phyloP scores from a whole-genome alignment of 2,888 invertebrate species.

The Apotomis betuletana region DNA sequence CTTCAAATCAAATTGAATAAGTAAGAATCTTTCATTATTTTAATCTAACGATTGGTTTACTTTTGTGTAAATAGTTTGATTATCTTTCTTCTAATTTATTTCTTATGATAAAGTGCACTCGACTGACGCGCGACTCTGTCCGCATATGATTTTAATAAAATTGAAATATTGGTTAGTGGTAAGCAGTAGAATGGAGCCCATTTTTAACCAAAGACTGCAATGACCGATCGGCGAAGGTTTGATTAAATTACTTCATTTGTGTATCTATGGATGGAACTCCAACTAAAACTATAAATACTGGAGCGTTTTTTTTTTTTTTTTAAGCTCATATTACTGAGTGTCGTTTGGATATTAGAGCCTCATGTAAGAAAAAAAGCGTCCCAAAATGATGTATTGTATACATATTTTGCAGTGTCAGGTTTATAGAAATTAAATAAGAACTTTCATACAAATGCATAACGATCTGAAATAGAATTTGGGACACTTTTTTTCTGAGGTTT shows the following conservation, averaged over 20 bases:
- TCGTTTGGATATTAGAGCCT: no score
- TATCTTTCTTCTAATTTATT: constrained; percentile 37
- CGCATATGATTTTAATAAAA: constrained; percentile 15
- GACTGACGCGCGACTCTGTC: constrained; percentile 59
- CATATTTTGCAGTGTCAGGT: no score
- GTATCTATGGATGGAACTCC: no score
- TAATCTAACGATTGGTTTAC: constrained; percentile 35
- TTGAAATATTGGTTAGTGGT: constrained; percentile 19
- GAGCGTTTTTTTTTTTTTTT: no score
- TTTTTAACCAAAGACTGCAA: constrained; percentile 51
- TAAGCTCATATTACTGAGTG: no score
- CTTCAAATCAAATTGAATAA: constrained; percentile 38
- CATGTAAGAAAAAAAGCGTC: no score
- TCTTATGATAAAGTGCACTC: constrained; percentile 53
- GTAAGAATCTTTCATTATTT: constrained; percentile 32
- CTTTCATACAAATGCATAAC: no score
- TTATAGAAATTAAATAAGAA: no score
- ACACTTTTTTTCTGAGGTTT: no score
- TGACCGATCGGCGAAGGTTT: constrained; percentile 21
- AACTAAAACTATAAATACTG: no score
- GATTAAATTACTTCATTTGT: not conserved
- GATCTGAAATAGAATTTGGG: no score
- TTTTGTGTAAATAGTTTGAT: constrained; percentile 41
- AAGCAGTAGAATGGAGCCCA: constrained; percentile 10
- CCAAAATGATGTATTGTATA: no score